Conservation (phyloP, 2,888 invertebrate species). For the Ptilodon capucinus region DNA sequence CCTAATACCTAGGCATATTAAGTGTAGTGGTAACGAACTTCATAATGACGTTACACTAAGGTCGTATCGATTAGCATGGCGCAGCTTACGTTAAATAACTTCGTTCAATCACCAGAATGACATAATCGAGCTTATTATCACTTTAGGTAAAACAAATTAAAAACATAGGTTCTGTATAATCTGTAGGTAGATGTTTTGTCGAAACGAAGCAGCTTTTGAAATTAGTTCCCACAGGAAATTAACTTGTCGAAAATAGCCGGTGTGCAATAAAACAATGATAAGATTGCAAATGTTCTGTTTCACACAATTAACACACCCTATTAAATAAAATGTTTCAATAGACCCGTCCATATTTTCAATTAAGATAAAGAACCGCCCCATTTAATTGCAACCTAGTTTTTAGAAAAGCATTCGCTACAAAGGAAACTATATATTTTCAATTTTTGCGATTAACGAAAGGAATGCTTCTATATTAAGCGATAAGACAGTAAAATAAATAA, state of each 20-base stretch:
- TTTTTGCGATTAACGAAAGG: constrained; percentile 39
- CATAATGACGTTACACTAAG: too few relatives aligned
- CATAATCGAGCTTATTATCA: too few relatives aligned
- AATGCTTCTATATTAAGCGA: constrained; percentile 42
- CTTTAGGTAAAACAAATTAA: too few relatives aligned
- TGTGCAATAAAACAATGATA: constrained; percentile 58
- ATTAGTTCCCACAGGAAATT: constrained; percentile 61
- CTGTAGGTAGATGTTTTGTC: too few relatives aligned
- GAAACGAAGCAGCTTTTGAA: too few relatives aligned
- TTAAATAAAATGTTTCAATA: constrained; percentile 42
- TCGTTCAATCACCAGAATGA: too few relatives aligned
- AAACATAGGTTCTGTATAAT: too few relatives aligned
- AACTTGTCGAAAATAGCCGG: constrained; percentile 46
- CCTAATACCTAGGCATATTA: too few relatives aligned
- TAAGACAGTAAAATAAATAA: constrained; percentile 65
- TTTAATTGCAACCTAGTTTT: constrained; percentile 42
- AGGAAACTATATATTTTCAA: constrained; percentile 54
- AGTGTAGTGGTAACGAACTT: too few relatives aligned
- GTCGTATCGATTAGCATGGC: too few relatives aligned
- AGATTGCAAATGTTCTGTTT: constrained; percentile 60
- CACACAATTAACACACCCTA: constrained; percentile 60
- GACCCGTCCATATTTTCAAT: constrained; percentile 53
- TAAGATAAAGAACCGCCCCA: constrained; percentile 59
- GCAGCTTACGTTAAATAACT: too few relatives aligned
- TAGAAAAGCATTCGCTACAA: constrained; percentile 47